Evolutionary conservation across 1,140 invertebrate species (phyloP).

Genomic region (Sycophila sp.): DNA sequence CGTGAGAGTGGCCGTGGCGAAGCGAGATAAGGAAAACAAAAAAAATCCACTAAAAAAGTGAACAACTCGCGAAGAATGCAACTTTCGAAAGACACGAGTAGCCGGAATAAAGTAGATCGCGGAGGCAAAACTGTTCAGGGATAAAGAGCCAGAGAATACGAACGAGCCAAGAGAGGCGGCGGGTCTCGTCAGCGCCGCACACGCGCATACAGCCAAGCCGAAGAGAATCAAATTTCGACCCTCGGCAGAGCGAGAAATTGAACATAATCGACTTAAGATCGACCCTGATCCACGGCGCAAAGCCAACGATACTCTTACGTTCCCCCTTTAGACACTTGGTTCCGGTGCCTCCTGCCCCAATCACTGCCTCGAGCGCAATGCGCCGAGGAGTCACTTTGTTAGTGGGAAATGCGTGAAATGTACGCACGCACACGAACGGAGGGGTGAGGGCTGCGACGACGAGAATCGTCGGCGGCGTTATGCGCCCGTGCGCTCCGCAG

Average conservation of each 20-base stretch:
- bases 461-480: not conserved
- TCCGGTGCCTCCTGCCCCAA: not conserved
- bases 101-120: constrained; percentile 24
- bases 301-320: constrained; percentile 29
- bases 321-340: constrained; percentile 29
- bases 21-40: constrained; percentile 7
- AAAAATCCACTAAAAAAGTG: constrained; percentile 41
- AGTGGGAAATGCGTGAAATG: not conserved
- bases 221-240: constrained; percentile 30
- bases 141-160: constrained; percentile 1
- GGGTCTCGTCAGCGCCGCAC: no score
- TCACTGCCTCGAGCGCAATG: not conserved
- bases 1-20: not conserved
- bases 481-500: not conserved
- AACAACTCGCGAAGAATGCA: constrained; percentile 22
- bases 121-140: constrained; percentile 7
- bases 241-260: constrained; percentile 30
- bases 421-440: not conserved
- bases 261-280: constrained; percentile 39
- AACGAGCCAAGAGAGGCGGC: not conserved
- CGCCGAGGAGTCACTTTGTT: not conserved
- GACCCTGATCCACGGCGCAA: constrained; percentile 8
- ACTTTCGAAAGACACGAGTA: constrained; percentile 24
- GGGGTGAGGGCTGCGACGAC: not conserved
- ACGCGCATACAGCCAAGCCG: no score